These are phyloP conservation scores for Bedellia somnulentella DNA, from an alignment of 2,888 invertebrate genomes.

Conservation along the genomic window DNA sequence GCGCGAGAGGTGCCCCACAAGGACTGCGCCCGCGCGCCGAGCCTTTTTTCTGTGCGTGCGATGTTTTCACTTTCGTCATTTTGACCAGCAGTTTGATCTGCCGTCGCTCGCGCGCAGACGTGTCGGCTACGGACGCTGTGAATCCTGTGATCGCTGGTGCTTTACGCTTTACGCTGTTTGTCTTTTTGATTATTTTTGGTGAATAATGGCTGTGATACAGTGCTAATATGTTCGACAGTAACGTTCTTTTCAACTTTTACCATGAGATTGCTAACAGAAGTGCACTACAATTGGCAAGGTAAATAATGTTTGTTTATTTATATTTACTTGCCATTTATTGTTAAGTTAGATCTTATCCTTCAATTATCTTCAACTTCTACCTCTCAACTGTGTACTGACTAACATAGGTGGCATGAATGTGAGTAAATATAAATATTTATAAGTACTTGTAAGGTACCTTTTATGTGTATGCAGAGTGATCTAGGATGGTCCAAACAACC, in stretches of 20 bases:
- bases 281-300: constrained; percentile 60
- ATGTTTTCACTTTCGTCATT: constrained; percentile 62
- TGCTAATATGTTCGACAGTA: constrained; percentile 58
- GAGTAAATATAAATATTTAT: constrained; percentile 1
- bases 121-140: constrained; percentile 49
- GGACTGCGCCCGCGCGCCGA: constrained; percentile 50
- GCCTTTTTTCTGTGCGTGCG: constrained; percentile 58
- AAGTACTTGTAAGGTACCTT: constrained; percentile 13
- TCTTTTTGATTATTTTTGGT: constrained; percentile 29
- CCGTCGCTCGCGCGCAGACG: constrained; percentile 59
- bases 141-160: constrained; percentile 53
- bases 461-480: constrained; percentile 13
- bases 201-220: constrained; percentile 55
- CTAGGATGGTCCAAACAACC: constrained; percentile 40
- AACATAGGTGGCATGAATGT: neutral
- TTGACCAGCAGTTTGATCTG: constrained; percentile 59
- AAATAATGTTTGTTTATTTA: constrained; percentile 28
- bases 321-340: constrained; percentile 22
- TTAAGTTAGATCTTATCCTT: neutral
- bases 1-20: constrained; percentile 57
- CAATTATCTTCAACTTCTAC: constrained; percentile 14
- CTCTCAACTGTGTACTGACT: neutral
- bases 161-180: constrained; percentile 48
- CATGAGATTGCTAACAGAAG: constrained; percentile 57
- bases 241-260: constrained; percentile 53